These are phyloP conservation scores for Distichodus sexfasciatus DNA, from an alignment of 2,797 vertebrate species.

Conservation along the genomic window DNA sequence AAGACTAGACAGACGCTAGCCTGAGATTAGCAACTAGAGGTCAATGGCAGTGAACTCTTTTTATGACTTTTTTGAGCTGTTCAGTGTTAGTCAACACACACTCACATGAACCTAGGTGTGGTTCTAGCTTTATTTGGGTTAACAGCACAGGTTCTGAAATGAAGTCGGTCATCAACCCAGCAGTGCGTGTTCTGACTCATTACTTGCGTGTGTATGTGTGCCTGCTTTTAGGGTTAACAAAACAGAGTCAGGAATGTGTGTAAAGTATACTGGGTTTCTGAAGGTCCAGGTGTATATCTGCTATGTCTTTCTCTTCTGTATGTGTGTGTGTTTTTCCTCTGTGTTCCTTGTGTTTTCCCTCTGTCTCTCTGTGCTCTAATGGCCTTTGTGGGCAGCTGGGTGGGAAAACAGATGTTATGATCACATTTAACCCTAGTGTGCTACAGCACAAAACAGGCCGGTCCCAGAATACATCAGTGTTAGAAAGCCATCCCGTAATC, in stretches of 20 bases:
- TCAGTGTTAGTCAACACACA: not conserved
- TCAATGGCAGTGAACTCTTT: not conserved
- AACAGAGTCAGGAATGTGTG: conserved; percentile 73
- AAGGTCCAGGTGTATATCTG: not conserved
- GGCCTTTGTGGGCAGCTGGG: conserved; percentile 60
- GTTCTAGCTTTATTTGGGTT: not conserved
- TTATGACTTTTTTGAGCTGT: not conserved
- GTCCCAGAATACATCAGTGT: not conserved
- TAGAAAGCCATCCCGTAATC: too few relatives aligned
- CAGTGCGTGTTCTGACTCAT: not conserved
- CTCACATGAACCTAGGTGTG: not conserved
- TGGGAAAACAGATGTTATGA: conserved; percentile 70
- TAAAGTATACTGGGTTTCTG: conserved; percentile 56
- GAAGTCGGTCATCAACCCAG: conserved; percentile 40
- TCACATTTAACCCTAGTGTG: not conserved
- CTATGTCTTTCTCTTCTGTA: not conserved
- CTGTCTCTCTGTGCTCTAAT: conserved; percentile 24
- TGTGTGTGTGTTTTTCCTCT: conserved; percentile 44
- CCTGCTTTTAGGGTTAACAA: conserved; percentile 54
- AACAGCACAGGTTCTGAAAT: conserved; percentile 32
- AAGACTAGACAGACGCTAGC: not conserved
- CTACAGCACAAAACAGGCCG: not conserved
- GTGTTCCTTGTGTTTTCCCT: not conserved
- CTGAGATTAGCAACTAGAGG: not conserved
- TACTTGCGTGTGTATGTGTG: not conserved